These are phyloP conservation scores for Xenotilapia caudafasciata DNA, from an alignment of 2,113 vertebrate genomes.

Conservation along the genomic window DNA sequence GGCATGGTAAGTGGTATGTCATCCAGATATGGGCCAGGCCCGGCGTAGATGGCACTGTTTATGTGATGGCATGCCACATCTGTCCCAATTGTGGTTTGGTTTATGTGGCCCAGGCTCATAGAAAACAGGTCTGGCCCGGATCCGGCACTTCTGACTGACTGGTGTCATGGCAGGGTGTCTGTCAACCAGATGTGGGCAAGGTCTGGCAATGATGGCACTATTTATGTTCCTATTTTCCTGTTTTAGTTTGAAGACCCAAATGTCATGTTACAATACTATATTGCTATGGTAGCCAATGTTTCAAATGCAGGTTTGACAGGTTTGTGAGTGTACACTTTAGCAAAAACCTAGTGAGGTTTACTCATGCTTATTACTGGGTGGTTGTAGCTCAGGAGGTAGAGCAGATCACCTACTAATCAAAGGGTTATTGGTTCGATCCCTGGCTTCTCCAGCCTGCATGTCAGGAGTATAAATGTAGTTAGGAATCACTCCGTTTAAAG, in stretches of 20 bases:
- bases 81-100: neutral
- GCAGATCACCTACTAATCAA: neutral
- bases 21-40: neutral
- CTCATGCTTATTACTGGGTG: neutral
- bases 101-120: neutral
- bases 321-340: neutral
- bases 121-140: neutral
- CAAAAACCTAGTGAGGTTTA: neutral
- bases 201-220: neutral
- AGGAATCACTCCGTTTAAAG: neutral
- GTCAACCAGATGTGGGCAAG: neutral
- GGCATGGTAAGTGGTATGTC: neutral
- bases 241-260: neutral
- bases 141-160: neutral
- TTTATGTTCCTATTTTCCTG: neutral
- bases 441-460: neutral
- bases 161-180: neutral
- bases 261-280: neutral
- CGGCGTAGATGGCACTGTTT: neutral
- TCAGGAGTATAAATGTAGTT: neutral
- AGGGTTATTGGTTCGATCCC: neutral
- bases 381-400: neutral
- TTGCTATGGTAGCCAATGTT: neutral
- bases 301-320: neutral
- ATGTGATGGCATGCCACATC: neutral